These are phyloP conservation scores for Himantopus leucocephalus DNA, from an alignment of 2,113 vertebrate species.

Conservation along the genomic window DNA sequence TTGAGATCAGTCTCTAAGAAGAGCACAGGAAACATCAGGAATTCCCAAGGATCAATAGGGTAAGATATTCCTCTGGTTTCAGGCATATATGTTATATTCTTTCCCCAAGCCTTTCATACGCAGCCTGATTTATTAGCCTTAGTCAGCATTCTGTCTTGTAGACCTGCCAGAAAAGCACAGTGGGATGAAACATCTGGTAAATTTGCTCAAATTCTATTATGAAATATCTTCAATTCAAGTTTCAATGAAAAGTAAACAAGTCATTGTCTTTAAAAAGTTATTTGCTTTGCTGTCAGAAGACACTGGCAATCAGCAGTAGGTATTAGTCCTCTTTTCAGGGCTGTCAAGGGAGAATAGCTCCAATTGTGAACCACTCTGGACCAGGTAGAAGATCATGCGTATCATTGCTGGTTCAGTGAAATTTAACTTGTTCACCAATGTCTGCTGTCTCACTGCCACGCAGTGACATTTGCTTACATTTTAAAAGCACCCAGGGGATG, in stretches of 20 bases:
- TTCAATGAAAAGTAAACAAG: conserved; percentile 72
- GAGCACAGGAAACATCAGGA: conserved; percentile 37
- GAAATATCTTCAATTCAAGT: conserved; percentile 72
- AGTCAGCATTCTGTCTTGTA: conserved; percentile 62
- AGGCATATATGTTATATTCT: conserved; percentile 32
- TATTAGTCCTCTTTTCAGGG: not conserved
- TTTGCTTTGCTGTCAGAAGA: conserved; percentile 49
- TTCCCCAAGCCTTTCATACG: conserved; percentile 38
- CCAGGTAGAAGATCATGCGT: not conserved
- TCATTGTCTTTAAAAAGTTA: conserved; percentile 61
- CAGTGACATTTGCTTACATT: not conserved
- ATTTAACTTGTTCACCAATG: not conserved
- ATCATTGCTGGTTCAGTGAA: not conserved
- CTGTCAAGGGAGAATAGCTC: not conserved
- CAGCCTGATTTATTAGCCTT: conserved; percentile 70
- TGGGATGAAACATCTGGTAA: conserved; percentile 74
- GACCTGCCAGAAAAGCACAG: conserved; percentile 66
- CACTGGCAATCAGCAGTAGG: not conserved
- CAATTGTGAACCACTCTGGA: not conserved
- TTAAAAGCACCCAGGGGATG: not conserved
- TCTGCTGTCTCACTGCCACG: not conserved
- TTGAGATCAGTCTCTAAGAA: conserved; percentile 31
- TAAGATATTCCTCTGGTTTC: conserved; percentile 47
- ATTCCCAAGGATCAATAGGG: conserved; percentile 30
- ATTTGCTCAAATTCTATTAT: conserved; percentile 68